These are phyloP conservation scores for Leucophora obtusa DNA, from an alignment of 2,888 invertebrate genomes.

Conservation along the genomic window DNA sequence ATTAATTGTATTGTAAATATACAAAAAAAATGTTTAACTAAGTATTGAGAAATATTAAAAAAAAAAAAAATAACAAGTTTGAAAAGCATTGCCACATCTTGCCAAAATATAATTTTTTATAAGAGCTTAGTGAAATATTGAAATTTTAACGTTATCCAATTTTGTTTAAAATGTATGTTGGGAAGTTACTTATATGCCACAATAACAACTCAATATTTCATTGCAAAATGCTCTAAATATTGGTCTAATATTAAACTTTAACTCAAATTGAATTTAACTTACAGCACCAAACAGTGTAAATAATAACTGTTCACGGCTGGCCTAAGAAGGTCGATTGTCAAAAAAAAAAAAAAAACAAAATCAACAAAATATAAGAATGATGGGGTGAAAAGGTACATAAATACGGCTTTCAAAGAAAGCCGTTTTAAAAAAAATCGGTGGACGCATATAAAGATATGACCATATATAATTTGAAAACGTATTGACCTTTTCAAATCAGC, in stretches of 20 bases:
- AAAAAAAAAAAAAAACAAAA: too few species aligned
- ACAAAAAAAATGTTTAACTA: not conserved
- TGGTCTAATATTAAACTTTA: not conserved
- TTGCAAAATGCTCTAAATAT: not conserved
- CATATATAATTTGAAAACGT: too few species aligned
- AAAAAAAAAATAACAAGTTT: slow-evolving; percentile 2
- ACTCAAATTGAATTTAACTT: slow-evolving; percentile 10
- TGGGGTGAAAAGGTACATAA: too few species aligned
- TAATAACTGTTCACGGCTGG: too few species aligned
- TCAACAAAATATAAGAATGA: too few species aligned
- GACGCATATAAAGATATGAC: too few species aligned
- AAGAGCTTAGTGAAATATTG: not conserved
- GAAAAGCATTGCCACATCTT: not conserved
- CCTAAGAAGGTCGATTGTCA: too few species aligned
- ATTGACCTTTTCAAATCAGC: too few species aligned
- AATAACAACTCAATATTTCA: not conserved
- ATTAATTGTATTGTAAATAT: slow-evolving; percentile 1
- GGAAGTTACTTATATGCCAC: too few species aligned
- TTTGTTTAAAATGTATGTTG: too few species aligned
- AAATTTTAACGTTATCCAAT: not conserved
- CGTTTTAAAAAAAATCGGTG: too few species aligned
- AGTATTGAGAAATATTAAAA: slow-evolving; percentile 2
- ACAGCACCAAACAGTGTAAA: not conserved
- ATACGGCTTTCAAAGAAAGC: too few species aligned
- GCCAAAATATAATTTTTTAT: not conserved